Base-by-base conservation (phyloP, 2,888 invertebrate genomes). In the Silvanus unidentatus region DNA sequence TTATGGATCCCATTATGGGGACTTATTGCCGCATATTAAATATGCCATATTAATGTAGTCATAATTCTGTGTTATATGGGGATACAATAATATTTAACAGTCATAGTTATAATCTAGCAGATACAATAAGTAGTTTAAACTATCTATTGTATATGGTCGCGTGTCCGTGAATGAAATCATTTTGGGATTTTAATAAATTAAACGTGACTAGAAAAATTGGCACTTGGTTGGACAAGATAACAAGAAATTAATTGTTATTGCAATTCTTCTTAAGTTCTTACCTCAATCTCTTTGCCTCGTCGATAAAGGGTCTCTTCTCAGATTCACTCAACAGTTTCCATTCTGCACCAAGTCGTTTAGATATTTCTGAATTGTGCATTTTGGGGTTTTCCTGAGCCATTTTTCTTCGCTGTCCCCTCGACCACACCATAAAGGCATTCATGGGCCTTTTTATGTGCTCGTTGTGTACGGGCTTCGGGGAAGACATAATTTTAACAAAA, bases 331-430 rank as follows among this genome's bases (percentile, higher is more conserved):
- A 77, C 58, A 89, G 75, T 68, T 92, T 92, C 92, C 92, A 92
- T 69, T 92, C 91, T 0, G 88, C 88, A 0, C 87, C 87, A 28
- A 93, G 77, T 52, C 91, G 73, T 69, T 92, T 92, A 44, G 87
- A 88, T 56, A 92, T 92, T 72, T 92, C 92, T 0, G 89, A 90
- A 68, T 92, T 92, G 74, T 92, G 92, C 91, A 92, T 92, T 72
- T 92, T 92, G 1, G 92, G 92, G 69, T 92, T 91, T 61, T 93
- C 92, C 66, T 91, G 91, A 1, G 92, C 92, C 87, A 93, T 93
- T 74, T 92, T 92, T 55, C 91, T 75, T 47, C 92, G 71, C 69
- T 92, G 91, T 4, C 89, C 90, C 27, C 92, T 74, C 1, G 90
- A 90, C 92, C 92, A 93, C 53, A 93, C 92, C 86, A 87, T 86